phyloP scores from a whole-genome alignment of 2,797 vertebrate genomes.

The Enteromius afrohamiltoni region DNA sequence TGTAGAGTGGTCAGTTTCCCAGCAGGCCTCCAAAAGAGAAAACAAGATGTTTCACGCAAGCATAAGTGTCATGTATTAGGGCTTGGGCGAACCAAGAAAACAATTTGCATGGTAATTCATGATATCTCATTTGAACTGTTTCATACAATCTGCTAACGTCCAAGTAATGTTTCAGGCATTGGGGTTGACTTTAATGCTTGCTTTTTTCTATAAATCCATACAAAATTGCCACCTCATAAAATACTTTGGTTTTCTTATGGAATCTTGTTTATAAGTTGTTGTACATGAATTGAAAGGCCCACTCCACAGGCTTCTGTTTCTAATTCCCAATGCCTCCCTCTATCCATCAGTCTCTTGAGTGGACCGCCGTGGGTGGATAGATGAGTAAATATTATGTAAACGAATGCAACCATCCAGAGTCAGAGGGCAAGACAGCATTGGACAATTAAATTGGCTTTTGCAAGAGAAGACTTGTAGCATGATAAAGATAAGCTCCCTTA shows the following conservation, averaged over 20 bases:
- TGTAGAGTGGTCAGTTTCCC: neutral
- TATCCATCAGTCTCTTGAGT: neutral
- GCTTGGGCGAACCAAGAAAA: conserved; percentile 13
- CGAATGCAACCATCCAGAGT: neutral
- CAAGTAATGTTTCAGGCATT: neutral
- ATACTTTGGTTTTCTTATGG: neutral
- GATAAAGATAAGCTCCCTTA: neutral
- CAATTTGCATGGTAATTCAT: neutral
- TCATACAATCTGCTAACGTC: neutral
- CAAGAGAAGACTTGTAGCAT: neutral
- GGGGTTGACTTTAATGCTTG: neutral
- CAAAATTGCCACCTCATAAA: neutral
- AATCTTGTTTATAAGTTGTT: no score
- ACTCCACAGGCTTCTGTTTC: neutral
- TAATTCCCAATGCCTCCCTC: neutral
- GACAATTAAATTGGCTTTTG: neutral
- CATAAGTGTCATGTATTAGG: neutral
- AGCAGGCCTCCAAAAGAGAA: conserved; percentile 3
- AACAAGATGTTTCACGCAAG: conserved; percentile 12
- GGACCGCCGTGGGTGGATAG: neutral
- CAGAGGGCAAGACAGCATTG: conserved; percentile 8
- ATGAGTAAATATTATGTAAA: conserved; percentile 19
- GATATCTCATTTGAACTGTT: neutral
- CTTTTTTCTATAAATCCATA: neutral
- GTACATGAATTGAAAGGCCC: conserved; percentile 35